Conservation (phyloP, 2,113 vertebrate species). For the Cebidichthys violaceus region DNA sequence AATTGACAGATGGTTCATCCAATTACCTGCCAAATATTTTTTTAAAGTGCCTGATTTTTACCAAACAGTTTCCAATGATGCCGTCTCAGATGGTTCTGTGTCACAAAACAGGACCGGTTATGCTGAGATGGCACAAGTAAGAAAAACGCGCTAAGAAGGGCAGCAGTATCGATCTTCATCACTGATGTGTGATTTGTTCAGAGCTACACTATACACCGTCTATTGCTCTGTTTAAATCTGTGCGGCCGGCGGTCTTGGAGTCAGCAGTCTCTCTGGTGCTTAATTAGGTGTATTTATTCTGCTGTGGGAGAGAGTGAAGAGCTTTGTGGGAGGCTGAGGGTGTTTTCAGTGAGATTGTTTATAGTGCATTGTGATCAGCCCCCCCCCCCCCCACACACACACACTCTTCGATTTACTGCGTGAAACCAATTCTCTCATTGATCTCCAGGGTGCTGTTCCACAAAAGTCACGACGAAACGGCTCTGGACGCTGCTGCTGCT, state of each 20-base stretch:
- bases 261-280: slow-evolving; percentile 50
- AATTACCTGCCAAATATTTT: neutral
- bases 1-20: neutral
- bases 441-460: slow-evolving; percentile 57
- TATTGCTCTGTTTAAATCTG: slow-evolving; percentile 33
- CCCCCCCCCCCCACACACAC: slow-evolving; percentile 17
- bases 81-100: too few species aligned
- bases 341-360: slow-evolving; percentile 58
- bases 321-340: neutral
- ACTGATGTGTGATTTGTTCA: slow-evolving; percentile 40
- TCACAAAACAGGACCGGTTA: too few species aligned
- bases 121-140: slow-evolving; percentile 27
- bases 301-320: neutral
- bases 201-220: slow-evolving; percentile 10
- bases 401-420: slow-evolving; percentile 18
- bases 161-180: slow-evolving; percentile 31
- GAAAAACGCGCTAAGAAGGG: neutral
- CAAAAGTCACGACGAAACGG: slow-evolving; percentile 12
- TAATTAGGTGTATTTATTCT: slow-evolving; percentile 71
- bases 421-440: slow-evolving; percentile 57
- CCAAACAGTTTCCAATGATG: neutral
- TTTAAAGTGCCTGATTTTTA: neutral
- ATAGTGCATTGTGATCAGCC: slow-evolving; percentile 69
- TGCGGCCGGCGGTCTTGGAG: slow-evolving; percentile 9
- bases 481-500: slow-evolving; percentile 7